Base-by-base conservation (phyloP, 2,888 invertebrate species). In the Lissonota sp. region DNA sequence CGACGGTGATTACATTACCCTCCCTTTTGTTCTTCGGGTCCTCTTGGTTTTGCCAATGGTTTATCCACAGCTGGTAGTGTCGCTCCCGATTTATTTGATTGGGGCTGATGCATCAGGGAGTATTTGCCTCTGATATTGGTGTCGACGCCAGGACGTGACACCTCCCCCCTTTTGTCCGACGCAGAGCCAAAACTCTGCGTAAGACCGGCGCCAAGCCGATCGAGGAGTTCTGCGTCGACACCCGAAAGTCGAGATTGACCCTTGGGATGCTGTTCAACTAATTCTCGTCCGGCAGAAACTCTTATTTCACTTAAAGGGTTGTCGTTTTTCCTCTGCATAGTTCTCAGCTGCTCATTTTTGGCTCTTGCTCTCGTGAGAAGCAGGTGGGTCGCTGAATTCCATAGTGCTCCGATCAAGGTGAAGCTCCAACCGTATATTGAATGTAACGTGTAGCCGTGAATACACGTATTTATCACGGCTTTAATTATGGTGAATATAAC, bases 391-490 rank as follows among this genome's bases (percentile, higher is more conserved):
- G 77, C 44, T 0, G 73, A 80, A 6, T 58, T 64, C 77, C 76
- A 80, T 14, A 80, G 12, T 5, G 77, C 81, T 39, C 69, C 73
- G 6, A 81, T 1, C 26, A 78, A 12, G 40, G 69, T 44, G 4
- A 81, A 44, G 8, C 67, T 73, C 79, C 67, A 82, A 5, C 78
- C 82, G 6, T 79, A 79, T 1, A 79, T 5, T 6, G 66, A 10
- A 57, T 79, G 82, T 0, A 78, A 26, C 4, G 74, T 62, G 12
- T 70, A 70, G 6, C 78, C 78, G 7, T 74, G 64, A 1, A 81
- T 63, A 2, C 53, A 46, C 2, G 70, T 82, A 6, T 82, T 75
- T 7, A 62, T 51, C 0, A 75, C 37, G 5, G 67, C 5, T 57
- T 82, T 82, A 4, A 79, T 63, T 1, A 70, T 4, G 39, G 7